Base-by-base conservation (phyloP, 92 coral and sea anemone genomes). In the Zoanthus sansibaricus region DNA sequence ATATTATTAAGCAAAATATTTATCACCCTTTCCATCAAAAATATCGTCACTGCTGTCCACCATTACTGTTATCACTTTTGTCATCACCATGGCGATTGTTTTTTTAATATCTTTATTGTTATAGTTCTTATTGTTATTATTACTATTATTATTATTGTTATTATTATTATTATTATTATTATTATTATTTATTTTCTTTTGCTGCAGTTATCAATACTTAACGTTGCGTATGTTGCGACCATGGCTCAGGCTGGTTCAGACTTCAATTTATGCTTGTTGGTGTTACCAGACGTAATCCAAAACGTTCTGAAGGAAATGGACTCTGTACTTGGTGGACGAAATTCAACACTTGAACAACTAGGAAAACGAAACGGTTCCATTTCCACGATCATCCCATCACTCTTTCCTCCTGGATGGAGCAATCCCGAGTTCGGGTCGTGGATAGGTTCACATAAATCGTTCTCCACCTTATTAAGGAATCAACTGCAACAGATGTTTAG, bases 361-460 rank as follows among this genome's bases (percentile, higher is more conserved):
- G 92, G 94, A 3, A 68, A 72, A 62, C 77, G 90, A 9, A 79
- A 83, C 20, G 52, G 64, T 1, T 32, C 91, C 0, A 55, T 55
- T 32, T 83, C 80, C 70, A 62, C 67, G 5, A 62, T 61, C 62
- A 79, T 16, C 20, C 4, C 17, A 31, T 20, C 79, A 37, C 54
- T 71, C 0, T 25, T 54, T 17, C 66, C 55, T 11, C 69, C 21
- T 32, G 56, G 69, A 31, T 82, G 83, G 82, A 71, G 67, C 42
- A 82, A 86, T 13, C 91, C 94, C 1, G 95, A 88, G n/a, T 96
- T 96, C 77, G 99, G 98, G 20, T 86, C 95, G 21, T 95, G 96
- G 96, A 11, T 95, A 0, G 71, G 45, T 10, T 77, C 93, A 48
- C 73, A 56, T 30, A 9, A 72, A 14, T 18, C 68, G 16, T 86